Percentiles rank a stretch among this genome's conserved stretches.
Evolutionary conservation across 2,113 vertebrate genomes (phyloP).

Genomic region (Anarrhichthys ocellatus): DNA sequence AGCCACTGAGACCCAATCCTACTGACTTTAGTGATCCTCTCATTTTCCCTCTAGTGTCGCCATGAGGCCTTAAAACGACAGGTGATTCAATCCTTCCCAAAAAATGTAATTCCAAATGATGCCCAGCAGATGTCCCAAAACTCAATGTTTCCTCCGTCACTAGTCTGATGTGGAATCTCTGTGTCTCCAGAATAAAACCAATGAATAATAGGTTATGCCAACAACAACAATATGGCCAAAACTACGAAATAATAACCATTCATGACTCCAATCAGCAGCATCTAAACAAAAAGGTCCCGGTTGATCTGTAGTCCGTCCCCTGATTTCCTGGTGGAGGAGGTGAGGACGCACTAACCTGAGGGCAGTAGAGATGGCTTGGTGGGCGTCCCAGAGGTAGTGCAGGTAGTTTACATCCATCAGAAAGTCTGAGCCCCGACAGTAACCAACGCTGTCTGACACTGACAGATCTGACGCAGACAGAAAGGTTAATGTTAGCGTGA

Average conservation of each 20-base stretch:
- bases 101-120: background rate
- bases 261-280: too few species aligned
- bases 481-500: background rate
- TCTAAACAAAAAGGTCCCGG: too few species aligned
- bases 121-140: background rate
- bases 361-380: slow-evolving; percentile 80
- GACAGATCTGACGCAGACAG: slow-evolving; percentile 47
- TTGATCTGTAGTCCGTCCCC: background rate
- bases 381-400: slow-evolving; percentile 93
- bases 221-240: too few species aligned
- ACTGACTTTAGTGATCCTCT: too few species aligned
- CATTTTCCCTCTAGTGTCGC: too few species aligned
- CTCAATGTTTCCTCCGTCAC: background rate
- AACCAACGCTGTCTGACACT: slow-evolving; percentile 63
- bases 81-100: background rate
- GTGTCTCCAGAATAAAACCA: background rate
- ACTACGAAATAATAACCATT: too few species aligned
- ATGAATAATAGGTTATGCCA: background rate
- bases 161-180: background rate
- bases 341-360: slow-evolving; percentile 49
- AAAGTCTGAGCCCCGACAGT: slow-evolving; percentile 83
- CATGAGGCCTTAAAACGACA: background rate
- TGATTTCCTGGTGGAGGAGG: too few species aligned
- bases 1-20: too few species aligned
- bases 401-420: slow-evolving; percentile 92